These are phyloP conservation scores for Otus sunia DNA, from an alignment of 2,113 vertebrate genomes.

Conservation along the genomic window DNA sequence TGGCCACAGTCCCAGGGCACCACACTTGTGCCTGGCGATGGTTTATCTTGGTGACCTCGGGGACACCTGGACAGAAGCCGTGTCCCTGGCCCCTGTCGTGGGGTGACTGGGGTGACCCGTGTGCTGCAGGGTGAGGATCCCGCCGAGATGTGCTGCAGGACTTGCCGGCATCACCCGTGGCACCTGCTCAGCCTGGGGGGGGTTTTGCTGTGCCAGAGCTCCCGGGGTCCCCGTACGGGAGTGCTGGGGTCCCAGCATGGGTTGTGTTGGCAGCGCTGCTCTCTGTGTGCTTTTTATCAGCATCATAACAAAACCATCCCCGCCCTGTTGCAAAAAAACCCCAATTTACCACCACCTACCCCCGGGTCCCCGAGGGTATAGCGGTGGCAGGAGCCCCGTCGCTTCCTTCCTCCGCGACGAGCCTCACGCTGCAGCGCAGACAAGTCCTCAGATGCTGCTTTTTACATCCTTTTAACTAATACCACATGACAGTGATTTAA, in stretches of 20 bases:
- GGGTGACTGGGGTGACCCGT: neutral
- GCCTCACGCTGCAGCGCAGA: neutral
- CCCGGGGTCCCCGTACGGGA: accelerated
- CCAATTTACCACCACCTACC: neutral
- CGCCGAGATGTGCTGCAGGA: accelerated
- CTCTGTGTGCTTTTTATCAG: neutral
- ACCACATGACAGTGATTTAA: neutral
- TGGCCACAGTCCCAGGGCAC: accelerated
- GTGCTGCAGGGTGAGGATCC: neutral
- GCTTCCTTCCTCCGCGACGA: neutral
- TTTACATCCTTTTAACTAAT: neutral
- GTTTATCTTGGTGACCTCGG: neutral
- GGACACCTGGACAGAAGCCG: neutral
- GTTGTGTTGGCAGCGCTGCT: neutral
- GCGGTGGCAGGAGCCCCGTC: neutral
- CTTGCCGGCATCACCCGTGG: accelerated
- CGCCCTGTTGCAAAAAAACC: neutral
- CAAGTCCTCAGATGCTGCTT: neutral
- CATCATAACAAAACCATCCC: accelerated
- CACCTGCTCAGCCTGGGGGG: accelerated
- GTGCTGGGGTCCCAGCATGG: neutral
- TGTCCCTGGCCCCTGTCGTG: accelerated
- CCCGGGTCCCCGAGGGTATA: accelerated
- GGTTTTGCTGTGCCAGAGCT: neutral
- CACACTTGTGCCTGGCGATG: accelerated